Evolutionary conservation across 2,888 invertebrate species (phyloP).

Genomic region (Agrotis ipsilon): DNA sequence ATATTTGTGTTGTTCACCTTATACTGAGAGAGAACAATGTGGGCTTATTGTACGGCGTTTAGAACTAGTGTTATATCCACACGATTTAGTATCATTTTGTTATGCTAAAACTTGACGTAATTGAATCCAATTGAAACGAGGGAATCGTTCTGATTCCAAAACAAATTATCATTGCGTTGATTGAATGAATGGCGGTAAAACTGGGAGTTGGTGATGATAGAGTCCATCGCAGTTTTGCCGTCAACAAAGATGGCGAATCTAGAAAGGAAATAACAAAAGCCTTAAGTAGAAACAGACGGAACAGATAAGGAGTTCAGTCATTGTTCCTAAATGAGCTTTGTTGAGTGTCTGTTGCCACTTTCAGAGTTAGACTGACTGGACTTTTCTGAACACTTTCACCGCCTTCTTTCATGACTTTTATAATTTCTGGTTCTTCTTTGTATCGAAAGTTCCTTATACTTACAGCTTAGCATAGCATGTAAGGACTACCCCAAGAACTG

Average conservation of each 20-base stretch:
- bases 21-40: constrained; percentile 67
- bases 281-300: background rate
- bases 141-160: constrained; percentile 27
- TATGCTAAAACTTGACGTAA: constrained; percentile 46
- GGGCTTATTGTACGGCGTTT: constrained; percentile 49
- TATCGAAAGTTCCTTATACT: background rate
- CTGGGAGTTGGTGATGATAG: constrained; percentile 10
- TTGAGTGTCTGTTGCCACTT: background rate
- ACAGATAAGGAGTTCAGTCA: background rate
- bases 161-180: constrained; percentile 45
- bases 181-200: constrained; percentile 23
- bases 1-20: constrained; percentile 71
- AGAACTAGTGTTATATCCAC: constrained; percentile 40
- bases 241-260: constrained; percentile 17
- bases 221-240: no score
- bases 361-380: constrained; percentile 2
- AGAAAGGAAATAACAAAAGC: constrained; percentile 7
- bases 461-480: constrained; percentile 2
- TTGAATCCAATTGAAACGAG: constrained; percentile 54
- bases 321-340: background rate
- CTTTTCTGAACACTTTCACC: constrained; percentile 16
- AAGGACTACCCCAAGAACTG: background rate
- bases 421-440: background rate
- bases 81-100: constrained; percentile 37
- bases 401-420: background rate